Evolutionary conservation across 2,888 invertebrate genomes (phyloP).

Genomic region (Galerucella calmariensis): DNA sequence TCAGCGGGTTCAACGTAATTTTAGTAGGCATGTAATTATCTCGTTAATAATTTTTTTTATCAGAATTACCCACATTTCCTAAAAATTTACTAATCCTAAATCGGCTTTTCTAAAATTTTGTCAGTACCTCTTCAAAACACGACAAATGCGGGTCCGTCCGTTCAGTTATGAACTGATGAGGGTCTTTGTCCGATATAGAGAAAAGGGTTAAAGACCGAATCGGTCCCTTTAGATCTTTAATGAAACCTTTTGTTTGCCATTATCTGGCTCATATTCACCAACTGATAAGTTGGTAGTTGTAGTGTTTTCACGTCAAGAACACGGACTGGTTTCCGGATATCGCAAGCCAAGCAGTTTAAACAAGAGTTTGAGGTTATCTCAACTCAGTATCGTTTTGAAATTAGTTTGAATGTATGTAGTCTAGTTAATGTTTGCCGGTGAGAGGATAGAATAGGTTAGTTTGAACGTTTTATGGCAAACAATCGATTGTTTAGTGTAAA

Average conservation of each 20-base stretch:
- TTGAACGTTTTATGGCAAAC: neutral
- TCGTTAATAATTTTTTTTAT: neutral
- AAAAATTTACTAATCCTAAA: neutral
- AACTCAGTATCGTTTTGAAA: slow-evolving; percentile 26
- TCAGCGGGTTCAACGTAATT: too few species aligned
- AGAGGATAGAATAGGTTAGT: neutral
- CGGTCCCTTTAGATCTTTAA: slow-evolving; percentile 39
- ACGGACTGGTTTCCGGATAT: slow-evolving; percentile 14
- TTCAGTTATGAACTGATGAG: slow-evolving; percentile 15
- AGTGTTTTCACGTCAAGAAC: slow-evolving; percentile 38
- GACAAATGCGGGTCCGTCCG: slow-evolving; percentile 12
- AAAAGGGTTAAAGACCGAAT: slow-evolving; percentile 39
- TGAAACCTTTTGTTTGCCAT: slow-evolving; percentile 42
- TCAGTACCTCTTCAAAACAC: neutral
- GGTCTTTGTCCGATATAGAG: slow-evolving; percentile 17
- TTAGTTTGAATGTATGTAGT: slow-evolving; percentile 17
- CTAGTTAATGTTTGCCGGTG: slow-evolving; percentile 1
- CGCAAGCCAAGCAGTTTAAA: slow-evolving; percentile 28
- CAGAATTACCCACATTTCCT: neutral
- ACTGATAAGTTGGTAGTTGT: slow-evolving; percentile 39
- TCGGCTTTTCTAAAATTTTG: neutral
- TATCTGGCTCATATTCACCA: slow-evolving; percentile 36
- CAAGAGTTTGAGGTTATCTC: slow-evolving; percentile 26
- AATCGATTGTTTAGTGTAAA: neutral
- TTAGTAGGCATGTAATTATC: too few species aligned